phyloP scores from a whole-genome alignment of 2,797 vertebrate genomes.

The Zenarchopterus dispar region DNA sequence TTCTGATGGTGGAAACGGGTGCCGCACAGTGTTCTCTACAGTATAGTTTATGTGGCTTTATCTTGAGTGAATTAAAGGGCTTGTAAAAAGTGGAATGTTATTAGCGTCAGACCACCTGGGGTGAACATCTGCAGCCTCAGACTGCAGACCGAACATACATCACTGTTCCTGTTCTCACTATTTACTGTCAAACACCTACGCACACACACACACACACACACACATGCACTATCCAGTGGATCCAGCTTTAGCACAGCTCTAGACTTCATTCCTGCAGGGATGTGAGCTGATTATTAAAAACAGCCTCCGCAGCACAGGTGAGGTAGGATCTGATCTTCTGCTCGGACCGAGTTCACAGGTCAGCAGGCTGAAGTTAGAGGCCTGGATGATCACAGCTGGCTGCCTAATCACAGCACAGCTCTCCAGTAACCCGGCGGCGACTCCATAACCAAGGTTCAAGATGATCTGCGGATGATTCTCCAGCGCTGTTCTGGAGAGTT shows the following conservation, averaged over 20 bases:
- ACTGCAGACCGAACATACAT: conserved; percentile 59
- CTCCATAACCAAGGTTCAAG: too few species aligned
- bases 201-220: conserved; percentile 15
- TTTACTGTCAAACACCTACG: conserved; percentile 42
- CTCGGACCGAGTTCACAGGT: conserved; percentile 54
- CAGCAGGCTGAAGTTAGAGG: conserved; percentile 38
- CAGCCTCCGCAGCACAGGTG: conserved; percentile 36
- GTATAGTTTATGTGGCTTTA: conserved; percentile 56
- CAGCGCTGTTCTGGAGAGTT: conserved; percentile 31
- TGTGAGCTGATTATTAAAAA: conserved; percentile 46
- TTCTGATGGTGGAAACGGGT: conserved; percentile 8
- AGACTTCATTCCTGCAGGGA: conserved; percentile 31
- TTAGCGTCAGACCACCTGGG: conserved; percentile 72
- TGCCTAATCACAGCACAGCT: conserved; percentile 22
- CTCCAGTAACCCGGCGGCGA: neutral
- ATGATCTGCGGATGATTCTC: conserved; percentile 1
- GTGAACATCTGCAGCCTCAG: conserved; percentile 71
- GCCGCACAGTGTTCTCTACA: conserved; percentile 29
- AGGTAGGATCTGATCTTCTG: conserved; percentile 50
- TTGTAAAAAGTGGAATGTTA: conserved; percentile 67
- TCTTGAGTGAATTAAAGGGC: conserved; percentile 72
- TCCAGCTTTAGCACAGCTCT: conserved; percentile 41
- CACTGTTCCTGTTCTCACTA: conserved; percentile 40
- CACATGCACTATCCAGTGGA: conserved; percentile 1
- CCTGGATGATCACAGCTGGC: conserved; percentile 27